Base-by-base conservation (phyloP, 1,140 invertebrate species). In the Patella vulgata region DNA sequence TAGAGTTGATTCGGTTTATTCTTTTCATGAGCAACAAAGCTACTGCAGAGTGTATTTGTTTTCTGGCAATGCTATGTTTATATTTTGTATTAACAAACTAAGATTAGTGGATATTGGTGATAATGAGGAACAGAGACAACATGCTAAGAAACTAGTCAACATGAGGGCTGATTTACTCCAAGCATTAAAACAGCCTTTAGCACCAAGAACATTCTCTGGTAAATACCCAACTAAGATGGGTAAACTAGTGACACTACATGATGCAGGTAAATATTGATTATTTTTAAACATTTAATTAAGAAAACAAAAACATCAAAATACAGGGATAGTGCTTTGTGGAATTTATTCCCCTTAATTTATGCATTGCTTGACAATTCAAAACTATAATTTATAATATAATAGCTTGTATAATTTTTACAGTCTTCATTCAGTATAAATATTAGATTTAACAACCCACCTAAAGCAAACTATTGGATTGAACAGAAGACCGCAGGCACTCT, bases 171-270 rank as follows among this genome's bases (percentile, higher is more conserved):
- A 90, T 40, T 77, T 93, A 6, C 79, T 84, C 4, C 50, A 77
- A 4, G 70, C 92, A 17, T 71, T 93, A 27, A 81, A 85, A 0
- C 86, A 88, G 63, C 88, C 89, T 1, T 70, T 93, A 11, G 90
- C 90, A 68, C 89, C 89, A 0, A 87, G 86, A 78, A 88, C 88
- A 1, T 90, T 91, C 73, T 91, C 88, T 58, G 90, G 88, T 56
- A 92, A 90, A 74, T 92, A 89, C 56, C 80, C 76, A 40, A 81
- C 79, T 1, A 68, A 71, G 55, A 66, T 63, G 1, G 79, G 79
- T 12, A 75, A 71, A 54, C 63, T 81, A 21, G 42, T 70, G 3
- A 19, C 68, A 19, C 75, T 75, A 27, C 48, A 55, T n/a, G n/a
- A n/a, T 9, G 27, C 31, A 40, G 47, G 66, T 68, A 40, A 30